Percentiles rank a stretch among this genome's conserved stretches.
Evolutionary conservation across 2,113 vertebrate genomes (phyloP).

Genomic region (Calidris pugnax): DNA sequence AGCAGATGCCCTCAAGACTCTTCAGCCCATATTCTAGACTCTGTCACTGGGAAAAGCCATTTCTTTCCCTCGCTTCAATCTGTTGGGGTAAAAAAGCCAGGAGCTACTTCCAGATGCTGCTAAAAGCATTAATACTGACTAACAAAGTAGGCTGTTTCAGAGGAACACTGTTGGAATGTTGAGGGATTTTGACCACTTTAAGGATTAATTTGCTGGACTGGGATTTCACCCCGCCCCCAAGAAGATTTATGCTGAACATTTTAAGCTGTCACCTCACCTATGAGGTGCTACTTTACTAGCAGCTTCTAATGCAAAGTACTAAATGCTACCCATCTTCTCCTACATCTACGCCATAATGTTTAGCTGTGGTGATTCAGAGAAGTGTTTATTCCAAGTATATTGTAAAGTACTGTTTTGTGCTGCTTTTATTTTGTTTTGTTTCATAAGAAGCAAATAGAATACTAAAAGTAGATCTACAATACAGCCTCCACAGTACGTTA

Average conservation of each 20-base stretch:
- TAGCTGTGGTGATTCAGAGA: not conserved
- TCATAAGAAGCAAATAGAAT: not conserved
- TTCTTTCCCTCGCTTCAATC: not conserved
- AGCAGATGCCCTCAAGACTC: not conserved
- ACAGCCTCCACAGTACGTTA: not conserved
- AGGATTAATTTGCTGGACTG: not conserved
- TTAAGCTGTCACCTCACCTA: not conserved
- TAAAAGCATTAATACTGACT: not conserved
- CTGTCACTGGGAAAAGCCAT: not conserved
- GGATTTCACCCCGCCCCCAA: not conserved
- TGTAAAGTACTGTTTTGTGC: not conserved
- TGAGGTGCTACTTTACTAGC: not conserved
- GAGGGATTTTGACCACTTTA: rapidly evolving
- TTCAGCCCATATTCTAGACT: not conserved
- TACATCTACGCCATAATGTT: not conserved
- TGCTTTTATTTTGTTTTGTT: not conserved
- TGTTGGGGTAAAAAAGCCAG: not conserved
- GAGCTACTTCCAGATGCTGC: not conserved
- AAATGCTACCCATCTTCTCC: not conserved
- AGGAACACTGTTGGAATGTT: not conserved
- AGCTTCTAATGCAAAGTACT: not conserved
- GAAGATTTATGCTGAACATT: not conserved
- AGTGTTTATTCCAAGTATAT: not conserved
- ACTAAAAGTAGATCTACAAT: not conserved
- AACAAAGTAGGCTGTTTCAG: not conserved